Base-by-base conservation (phyloP, 1,140 invertebrate genomes). In the Aporrectodea caliginosa region DNA sequence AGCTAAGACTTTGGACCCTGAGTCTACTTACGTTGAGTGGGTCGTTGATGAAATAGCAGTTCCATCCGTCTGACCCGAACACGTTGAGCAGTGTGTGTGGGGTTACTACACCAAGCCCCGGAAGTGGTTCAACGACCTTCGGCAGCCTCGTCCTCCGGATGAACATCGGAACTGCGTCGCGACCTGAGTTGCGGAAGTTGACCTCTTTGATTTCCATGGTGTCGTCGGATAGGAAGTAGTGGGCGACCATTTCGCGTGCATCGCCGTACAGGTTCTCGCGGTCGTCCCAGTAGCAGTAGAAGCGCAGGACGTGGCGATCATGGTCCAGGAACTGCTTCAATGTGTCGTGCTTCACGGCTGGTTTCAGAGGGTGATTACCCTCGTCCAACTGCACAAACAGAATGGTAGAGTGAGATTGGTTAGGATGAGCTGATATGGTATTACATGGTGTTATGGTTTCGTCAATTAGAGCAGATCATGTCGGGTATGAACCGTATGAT, bases 81-180 rank as follows among this genome's bases (percentile, higher is more conserved):
- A 94, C 92, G 85, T 94, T 94, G 1, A 94, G 86, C 32, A 94
- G 85, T 0, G 92, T 93, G 73, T 90, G 87, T 0, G 89, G 88
- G 31, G 91, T 90, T 30, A 90, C 83, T 33, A 90, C 88, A 0
- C 93, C 93, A 1, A 92, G 91, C 69, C 90, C 86, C 0, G 91
- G 89, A 0, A 93, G 81, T 30, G 81, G 30, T 31, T 77, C 69
- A 29, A 76, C 69, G 14, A 31, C 34, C 69, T 88, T 89, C 30
- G 88, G 88, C 35, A 89, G 82, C 75, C 83, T 84, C 14, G 84
- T 83, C 74, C 88, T 79, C 33, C 82, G 79, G 22, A 89, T 80
- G 82, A 89, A 89, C 83, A 87, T 85, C 2, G 88, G 85, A 1
- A 83, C 83, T 33, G 86, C 84, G 83, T 89, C 88, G 70, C 88